Evolutionary conservation across 2,113 vertebrate genomes (phyloP).

Genomic region (Pseudonaja textilis): DNA sequence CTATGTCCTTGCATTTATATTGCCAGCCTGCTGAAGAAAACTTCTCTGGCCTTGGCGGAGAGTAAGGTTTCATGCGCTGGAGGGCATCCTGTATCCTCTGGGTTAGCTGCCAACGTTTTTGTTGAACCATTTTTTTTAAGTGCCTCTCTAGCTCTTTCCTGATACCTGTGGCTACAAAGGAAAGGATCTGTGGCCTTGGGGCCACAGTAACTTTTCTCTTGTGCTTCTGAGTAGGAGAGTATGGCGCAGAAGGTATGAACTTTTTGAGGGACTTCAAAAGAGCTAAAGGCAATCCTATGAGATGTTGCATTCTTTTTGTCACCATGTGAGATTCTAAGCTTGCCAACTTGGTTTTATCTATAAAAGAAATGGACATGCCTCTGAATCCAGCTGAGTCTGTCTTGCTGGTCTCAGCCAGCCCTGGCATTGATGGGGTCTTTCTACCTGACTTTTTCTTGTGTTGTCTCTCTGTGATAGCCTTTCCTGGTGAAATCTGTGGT

Average conservation of each 20-base stretch:
- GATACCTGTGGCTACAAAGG: neutral
- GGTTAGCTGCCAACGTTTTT: conserved; percentile 1
- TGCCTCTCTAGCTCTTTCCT: conserved; percentile 21
- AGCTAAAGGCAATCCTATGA: neutral
- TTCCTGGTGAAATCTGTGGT: neutral
- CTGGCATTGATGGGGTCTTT: fast-evolving
- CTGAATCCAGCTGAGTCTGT: neutral
- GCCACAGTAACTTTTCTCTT: neutral
- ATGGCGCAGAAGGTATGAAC: conserved; percentile 7
- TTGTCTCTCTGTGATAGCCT: neutral
- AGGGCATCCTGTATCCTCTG: conserved; percentile 3
- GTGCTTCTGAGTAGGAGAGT: neutral
- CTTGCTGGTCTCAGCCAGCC: no score
- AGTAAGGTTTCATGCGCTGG: neutral
- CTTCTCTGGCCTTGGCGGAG: no score
- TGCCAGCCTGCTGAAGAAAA: neutral
- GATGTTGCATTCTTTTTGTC: conserved; percentile 11
- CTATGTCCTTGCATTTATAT: neutral
- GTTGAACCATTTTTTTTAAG: conserved; percentile 1
- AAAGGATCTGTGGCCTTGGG: neutral
- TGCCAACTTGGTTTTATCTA: neutral
- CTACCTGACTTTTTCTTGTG: neutral
- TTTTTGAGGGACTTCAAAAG: conserved; percentile 1
- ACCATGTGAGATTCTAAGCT: conserved; percentile 5
- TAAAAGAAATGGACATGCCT: neutral